A percentile compares a stretch with the other conserved stretches of the same genome.
Evolutionary conservation across 2,797 vertebrate species (phyloP).

Genomic region (Esox lucius): DNA sequence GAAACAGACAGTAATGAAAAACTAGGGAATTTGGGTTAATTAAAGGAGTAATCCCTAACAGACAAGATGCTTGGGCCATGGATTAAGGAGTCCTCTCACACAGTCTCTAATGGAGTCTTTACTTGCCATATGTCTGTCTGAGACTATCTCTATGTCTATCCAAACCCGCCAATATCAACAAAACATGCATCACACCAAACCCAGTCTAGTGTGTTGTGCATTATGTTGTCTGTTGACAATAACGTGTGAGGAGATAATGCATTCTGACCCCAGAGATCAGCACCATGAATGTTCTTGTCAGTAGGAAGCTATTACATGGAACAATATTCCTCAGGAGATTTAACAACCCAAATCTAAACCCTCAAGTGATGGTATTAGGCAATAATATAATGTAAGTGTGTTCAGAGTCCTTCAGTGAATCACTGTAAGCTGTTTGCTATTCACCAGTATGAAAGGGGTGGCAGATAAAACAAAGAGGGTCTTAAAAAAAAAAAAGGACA

Average conservation of each 20-base stretch:
- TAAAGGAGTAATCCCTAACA: slow-evolving; percentile 47
- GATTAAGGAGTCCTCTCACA: not conserved
- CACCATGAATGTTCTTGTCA: not conserved
- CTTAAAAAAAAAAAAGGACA: not conserved
- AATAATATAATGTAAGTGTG: not conserved
- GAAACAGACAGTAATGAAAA: slow-evolving; percentile 34
- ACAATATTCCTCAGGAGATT: slow-evolving; percentile 3
- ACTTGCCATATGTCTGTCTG: slow-evolving; percentile 42
- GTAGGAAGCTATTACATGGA: not conserved
- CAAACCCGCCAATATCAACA: not conserved
- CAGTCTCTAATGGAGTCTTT: slow-evolving; percentile 40
- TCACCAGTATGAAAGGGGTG: not conserved
- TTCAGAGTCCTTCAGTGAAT: not conserved
- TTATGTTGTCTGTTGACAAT: not conserved
- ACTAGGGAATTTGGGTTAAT: slow-evolving; percentile 52
- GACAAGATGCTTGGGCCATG: slow-evolving; percentile 12
- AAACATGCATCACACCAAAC: not conserved
- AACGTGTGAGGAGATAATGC: not conserved
- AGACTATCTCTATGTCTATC: slow-evolving; percentile 20
- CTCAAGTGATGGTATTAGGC: slow-evolving; percentile 3
- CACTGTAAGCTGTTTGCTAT: not conserved
- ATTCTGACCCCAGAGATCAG: not conserved
- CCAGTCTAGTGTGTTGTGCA: not conserved
- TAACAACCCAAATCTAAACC: slow-evolving; percentile 7
- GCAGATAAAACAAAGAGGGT: not conserved